A percentile compares a stretch with the other conserved stretches of the same genome.
These are phyloP conservation scores for Crotalus horridus DNA, from an alignment of 2,113 vertebrate species.

Conservation along the genomic window DNA sequence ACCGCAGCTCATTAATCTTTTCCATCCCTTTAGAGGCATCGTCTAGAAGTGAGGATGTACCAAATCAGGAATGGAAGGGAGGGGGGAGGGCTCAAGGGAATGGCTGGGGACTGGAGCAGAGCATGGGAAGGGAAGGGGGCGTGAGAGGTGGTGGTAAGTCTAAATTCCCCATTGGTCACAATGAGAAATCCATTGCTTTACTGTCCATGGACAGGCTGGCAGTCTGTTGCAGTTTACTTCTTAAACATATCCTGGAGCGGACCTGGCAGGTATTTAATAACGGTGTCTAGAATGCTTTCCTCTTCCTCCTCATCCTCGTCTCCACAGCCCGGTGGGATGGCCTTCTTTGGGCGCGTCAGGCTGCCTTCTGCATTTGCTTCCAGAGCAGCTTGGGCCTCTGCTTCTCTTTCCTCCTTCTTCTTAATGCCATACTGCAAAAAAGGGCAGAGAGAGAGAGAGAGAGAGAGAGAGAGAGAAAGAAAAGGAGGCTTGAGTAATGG, in stretches of 20 bases:
- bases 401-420: constrained; percentile 92
- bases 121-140: constrained; percentile 14
- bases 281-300: constrained; percentile 94
- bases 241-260: constrained; percentile 98
- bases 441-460: background rate
- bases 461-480: background rate
- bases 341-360: constrained; percentile 92
- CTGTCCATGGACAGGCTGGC: constrained; percentile 60
- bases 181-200: constrained; percentile 66
- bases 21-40: constrained; percentile 67
- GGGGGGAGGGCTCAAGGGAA: constrained; percentile 35
- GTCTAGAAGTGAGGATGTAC: constrained; percentile 63
- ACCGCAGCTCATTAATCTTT: constrained; percentile 67
- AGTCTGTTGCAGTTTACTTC: constrained; percentile 77
- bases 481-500: background rate
- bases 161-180: constrained; percentile 62
- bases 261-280: constrained; percentile 96
- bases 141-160: constrained; percentile 26
- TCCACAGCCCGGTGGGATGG: constrained; percentile 71
- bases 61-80: constrained; percentile 54
- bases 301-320: constrained; percentile 86
- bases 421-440: constrained; percentile 89
- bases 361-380: constrained; percentile 88
- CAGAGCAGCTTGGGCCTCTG: constrained; percentile 86
- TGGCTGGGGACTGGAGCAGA: constrained; percentile 2